phyloP scores from a whole-genome alignment of 1,140 invertebrate genomes.

The Wasmannia auropunctata region DNA sequence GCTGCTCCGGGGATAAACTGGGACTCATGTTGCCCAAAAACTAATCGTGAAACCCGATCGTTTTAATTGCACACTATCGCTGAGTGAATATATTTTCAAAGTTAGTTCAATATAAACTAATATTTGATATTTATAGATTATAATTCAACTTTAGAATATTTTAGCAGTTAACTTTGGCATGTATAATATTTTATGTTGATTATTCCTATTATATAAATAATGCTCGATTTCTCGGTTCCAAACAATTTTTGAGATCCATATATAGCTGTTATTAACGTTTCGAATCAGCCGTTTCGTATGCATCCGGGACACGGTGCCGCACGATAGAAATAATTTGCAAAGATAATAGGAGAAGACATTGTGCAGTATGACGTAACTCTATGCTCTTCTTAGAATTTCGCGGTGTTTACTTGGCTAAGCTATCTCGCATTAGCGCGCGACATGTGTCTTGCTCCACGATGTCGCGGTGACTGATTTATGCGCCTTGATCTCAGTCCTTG shows the following conservation, averaged over 20 bases:
- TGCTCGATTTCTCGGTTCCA: not conserved
- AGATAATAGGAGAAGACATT: constrained; percentile 25
- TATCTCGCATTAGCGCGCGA: constrained; percentile 48
- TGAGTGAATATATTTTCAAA: constrained; percentile 9
- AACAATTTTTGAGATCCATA: not conserved
- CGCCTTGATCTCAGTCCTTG: constrained; percentile 38
- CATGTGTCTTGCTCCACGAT: constrained; percentile 46
- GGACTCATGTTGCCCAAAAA: not conserved
- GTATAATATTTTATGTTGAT: not conserved
- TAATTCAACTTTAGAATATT: too few species aligned
- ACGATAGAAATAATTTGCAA: constrained; percentile 31
- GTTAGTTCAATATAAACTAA: not conserved
- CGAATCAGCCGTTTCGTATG: not conserved
- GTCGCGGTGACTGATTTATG: constrained; percentile 54
- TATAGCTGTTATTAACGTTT: not conserved
- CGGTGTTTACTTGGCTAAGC: constrained; percentile 47
- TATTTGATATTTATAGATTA: not conserved
- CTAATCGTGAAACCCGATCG: constrained; percentile 3
- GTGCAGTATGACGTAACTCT: constrained; percentile 1
- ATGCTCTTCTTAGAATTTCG: constrained; percentile 42
- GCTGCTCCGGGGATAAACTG: constrained; percentile 25
- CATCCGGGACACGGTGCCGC: not conserved
- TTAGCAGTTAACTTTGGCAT: not conserved
- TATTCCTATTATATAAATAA: not conserved
- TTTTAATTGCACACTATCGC: constrained; percentile 19